A percentile compares a stretch with the other conserved stretches of the same genome.
Evolutionary conservation across 2,888 invertebrate species (phyloP).

Genomic region (Zele albiditarsus): DNA sequence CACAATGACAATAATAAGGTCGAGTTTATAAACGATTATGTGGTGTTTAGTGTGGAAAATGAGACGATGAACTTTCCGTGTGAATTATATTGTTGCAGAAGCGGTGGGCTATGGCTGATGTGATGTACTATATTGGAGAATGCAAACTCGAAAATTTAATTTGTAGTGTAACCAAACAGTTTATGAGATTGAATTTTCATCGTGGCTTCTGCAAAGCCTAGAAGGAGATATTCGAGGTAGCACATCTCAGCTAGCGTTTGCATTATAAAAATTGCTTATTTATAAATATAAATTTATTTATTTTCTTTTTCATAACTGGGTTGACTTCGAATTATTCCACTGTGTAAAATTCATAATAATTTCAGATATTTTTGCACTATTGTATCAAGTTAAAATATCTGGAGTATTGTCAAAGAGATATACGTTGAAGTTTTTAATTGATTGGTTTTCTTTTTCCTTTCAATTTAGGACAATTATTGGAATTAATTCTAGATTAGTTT

Average conservation of each 20-base stretch:
- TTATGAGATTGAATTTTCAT: conserved; percentile 9
- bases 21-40: conserved; percentile 23
- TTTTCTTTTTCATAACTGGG: background rate
- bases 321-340: too few species aligned
- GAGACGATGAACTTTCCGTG: conserved; percentile 12
- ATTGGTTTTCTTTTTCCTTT: background rate
- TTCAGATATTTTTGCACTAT: too few species aligned
- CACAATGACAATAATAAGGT: conserved; percentile 2
- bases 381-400: too few species aligned
- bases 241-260: background rate
- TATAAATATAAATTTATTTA: background rate
- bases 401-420: too few species aligned
- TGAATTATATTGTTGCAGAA: background rate
- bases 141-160: conserved; percentile 12
- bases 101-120: background rate
- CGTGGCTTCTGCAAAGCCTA: conserved; percentile 6
- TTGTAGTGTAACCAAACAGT: conserved; percentile 4
- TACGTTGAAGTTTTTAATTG: background rate
- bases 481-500: background rate
- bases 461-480: background rate
- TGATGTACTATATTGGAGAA: background rate
- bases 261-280: background rate
- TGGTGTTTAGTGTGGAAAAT: conserved; percentile 8
- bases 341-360: too few species aligned
- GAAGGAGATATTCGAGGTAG: background rate